Evolutionary conservation across 2,888 invertebrate genomes (phyloP), one percentile per base, ranked within the genome.

Genomic region (Rotaria macrura): DNA sequence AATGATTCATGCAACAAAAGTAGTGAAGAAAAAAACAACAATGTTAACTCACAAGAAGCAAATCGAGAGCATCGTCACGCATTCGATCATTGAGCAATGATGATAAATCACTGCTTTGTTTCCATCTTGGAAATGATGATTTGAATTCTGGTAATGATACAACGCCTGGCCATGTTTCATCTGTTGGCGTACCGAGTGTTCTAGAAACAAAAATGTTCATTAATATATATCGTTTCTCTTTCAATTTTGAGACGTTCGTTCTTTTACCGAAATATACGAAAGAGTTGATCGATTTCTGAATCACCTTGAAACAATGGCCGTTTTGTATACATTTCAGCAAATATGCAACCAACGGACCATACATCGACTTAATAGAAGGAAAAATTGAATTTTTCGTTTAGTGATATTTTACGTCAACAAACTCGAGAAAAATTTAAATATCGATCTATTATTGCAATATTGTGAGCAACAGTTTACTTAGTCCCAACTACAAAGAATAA

Each of bases 281-380:
- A 98, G 0, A 99, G 93, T 89, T 99, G 98, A 91, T 98, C 98
- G 88, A 99, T 99, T 92, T 99, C 98, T 0, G 97, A 97, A 91
- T 99, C 97, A 25, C 99, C 98, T 90, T 96, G 96, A 91, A 99
- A 98, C 43, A 98, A 92, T 2, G 98, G 96, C 89, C 94, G 94
- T 89, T 95, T 95, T 4, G 95, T 87, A 89, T 84, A 90, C 91
- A 99, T 96, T 92, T 99, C 98, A 1, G 96, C 95, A 92, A 98
- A 97, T 88, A 99, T 99, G 91, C 97, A 98, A 6, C 96, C 97
- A 88, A 97, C 93, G 4, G 96, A 95, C 98, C 98, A 99, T 88
- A 98, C 93, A 91, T 99, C 99, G 85, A 99, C 84, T 79, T 9
- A 43, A 79, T 6, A 25, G n/a, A 29, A 57, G n/a, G 2, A 52